A percentile compares a stretch with the other conserved stretches of the same genome.
These are phyloP conservation scores for Drosophila rubida DNA, from an alignment of 2,888 invertebrate species.

Conservation along the genomic window DNA sequence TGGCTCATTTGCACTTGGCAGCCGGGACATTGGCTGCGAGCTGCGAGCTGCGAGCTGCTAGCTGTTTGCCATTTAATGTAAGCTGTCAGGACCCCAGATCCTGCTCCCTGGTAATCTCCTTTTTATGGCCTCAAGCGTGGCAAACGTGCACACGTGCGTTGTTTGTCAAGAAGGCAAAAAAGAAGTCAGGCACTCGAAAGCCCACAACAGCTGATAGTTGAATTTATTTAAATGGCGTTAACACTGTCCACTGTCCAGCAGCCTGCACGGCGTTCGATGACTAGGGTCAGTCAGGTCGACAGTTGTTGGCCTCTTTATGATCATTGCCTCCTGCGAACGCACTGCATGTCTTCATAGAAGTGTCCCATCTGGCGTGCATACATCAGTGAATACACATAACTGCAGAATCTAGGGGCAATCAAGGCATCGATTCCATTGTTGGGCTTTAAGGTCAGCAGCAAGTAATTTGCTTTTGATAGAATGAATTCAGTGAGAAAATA, in stretches of 20 bases:
- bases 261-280: constrained; percentile 19
- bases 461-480: too few relatives aligned
- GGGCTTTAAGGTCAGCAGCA: background rate
- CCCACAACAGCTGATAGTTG: constrained; percentile 52
- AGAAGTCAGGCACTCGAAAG: constrained; percentile 13
- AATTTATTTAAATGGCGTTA: constrained; percentile 71
- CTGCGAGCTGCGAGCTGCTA: constrained; percentile 4
- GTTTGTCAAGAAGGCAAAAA: constrained; percentile 55
- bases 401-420: background rate
- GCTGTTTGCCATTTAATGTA: constrained; percentile 56
- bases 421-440: background rate
- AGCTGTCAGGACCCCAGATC: constrained; percentile 31
- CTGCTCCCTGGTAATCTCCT: constrained; percentile 61
- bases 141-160: constrained; percentile 68
- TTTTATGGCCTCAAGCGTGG: constrained; percentile 68
- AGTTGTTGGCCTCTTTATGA: constrained; percentile 18
- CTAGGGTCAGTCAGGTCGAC: constrained; percentile 15
- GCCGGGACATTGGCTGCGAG: constrained; percentile 34
- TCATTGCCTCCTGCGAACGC: constrained; percentile 11
- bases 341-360: constrained; percentile 13
- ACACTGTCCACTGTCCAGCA: constrained; percentile 34
- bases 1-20: constrained; percentile 73
- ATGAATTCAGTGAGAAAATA: background rate
- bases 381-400: background rate
- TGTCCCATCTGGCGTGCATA: background rate